Conservation (phyloP, 2,113 vertebrate species). For the Sardina pilchardus region DNA sequence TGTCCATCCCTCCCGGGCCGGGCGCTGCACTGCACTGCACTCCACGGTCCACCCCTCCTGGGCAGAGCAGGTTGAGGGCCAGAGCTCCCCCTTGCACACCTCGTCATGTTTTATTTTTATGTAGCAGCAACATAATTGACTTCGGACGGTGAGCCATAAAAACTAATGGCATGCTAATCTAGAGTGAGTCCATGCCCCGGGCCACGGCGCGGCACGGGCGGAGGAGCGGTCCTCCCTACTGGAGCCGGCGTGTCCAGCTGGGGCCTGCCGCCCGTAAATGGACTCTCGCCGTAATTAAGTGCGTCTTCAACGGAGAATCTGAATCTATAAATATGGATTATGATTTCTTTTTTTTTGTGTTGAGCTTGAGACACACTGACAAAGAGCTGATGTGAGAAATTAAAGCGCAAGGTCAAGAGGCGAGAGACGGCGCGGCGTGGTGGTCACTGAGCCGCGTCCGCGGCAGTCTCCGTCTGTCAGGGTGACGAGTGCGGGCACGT, state of each 20-base stretch:
- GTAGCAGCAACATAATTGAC: slow-evolving; percentile 71
- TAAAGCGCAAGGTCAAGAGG: slow-evolving; percentile 55
- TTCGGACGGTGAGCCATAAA: slow-evolving; percentile 72
- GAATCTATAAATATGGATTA: slow-evolving; percentile 60
- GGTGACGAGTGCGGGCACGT: not conserved
- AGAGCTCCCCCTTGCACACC: slow-evolving; percentile 51
- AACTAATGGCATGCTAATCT: slow-evolving; percentile 75
- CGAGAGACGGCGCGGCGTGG: not conserved
- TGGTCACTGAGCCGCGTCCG: not conserved
- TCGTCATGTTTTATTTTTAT: slow-evolving; percentile 73
- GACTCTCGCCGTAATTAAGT: slow-evolving; percentile 65
- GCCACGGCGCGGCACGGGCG: slow-evolving; percentile 50
- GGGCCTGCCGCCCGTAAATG: slow-evolving; percentile 51
- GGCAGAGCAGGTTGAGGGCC: slow-evolving; percentile 34
- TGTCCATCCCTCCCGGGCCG: too few relatives aligned
- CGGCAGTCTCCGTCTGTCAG: not conserved
- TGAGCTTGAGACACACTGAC: slow-evolving; percentile 51
- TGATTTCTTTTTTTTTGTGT: slow-evolving; percentile 54
- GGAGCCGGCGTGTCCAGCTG: slow-evolving; percentile 58
- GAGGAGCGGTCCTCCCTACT: slow-evolving; percentile 52
- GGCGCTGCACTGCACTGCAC: slow-evolving; percentile 21
- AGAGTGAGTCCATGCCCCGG: slow-evolving; percentile 63
- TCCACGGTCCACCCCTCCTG: slow-evolving; percentile 22
- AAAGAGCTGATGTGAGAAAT: slow-evolving; percentile 60
- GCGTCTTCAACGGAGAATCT: slow-evolving; percentile 63